A percentile compares a stretch with the other conserved stretches of the same genome.
These are phyloP conservation scores for Xanthostigma xanthostigma DNA, from an alignment of 2,888 invertebrate species.

Conservation along the genomic window DNA sequence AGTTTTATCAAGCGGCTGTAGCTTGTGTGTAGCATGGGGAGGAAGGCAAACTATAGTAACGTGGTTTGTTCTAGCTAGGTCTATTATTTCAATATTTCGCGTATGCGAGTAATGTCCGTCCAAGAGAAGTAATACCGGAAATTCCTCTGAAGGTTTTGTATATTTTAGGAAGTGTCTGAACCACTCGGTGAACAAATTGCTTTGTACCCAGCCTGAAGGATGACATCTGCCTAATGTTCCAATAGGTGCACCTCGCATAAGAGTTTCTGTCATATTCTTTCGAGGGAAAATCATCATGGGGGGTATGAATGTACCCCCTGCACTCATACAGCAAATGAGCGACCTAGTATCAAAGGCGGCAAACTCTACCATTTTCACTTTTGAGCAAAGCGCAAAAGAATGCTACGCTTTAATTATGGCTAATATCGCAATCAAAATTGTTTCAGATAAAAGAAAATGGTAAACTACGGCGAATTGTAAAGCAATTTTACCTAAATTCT, in stretches of 20 bases:
- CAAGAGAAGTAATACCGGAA: conserved; percentile 14
- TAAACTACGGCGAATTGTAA: background rate
- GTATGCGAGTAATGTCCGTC: conserved; percentile 20
- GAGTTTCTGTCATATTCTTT: conserved; percentile 16
- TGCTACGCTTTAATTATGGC: too few relatives aligned
- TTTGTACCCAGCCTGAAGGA: conserved; percentile 12
- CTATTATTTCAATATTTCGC: conserved; percentile 19
- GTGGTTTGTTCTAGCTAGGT: conserved; percentile 19
- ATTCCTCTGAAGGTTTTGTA: conserved; percentile 12
- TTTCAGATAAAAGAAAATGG: too few relatives aligned
- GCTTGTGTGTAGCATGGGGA: conserved; percentile 20
- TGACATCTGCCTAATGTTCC: conserved; percentile 14
- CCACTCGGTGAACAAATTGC: conserved; percentile 12
- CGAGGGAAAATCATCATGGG: conserved; percentile 22
- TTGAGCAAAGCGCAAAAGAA: too few relatives aligned
- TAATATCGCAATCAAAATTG: too few relatives aligned
- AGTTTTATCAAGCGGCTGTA: conserved; percentile 21
- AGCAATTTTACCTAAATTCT: too few relatives aligned
- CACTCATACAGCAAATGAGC: conserved; percentile 16
- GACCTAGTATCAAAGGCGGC: too few relatives aligned
- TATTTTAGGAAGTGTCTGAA: conserved; percentile 12
- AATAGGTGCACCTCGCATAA: conserved; percentile 18
- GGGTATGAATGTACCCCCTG: conserved; percentile 19
- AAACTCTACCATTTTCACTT: too few relatives aligned
- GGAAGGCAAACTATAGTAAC: conserved; percentile 20